Conservation (phyloP, 2,797 vertebrate species). For the Spinus pinus region DNA sequence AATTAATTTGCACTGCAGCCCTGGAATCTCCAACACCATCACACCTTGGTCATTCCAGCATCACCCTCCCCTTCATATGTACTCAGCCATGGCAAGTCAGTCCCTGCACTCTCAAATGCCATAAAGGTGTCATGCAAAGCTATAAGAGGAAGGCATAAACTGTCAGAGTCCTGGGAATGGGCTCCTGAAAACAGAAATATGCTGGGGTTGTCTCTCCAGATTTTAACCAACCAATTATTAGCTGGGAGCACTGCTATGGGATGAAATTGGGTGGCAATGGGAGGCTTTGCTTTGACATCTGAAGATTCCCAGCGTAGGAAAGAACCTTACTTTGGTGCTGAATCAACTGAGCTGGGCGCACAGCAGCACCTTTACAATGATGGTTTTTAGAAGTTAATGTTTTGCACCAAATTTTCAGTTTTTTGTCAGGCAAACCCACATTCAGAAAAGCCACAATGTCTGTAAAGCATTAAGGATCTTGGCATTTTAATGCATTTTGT, state of each 20-base stretch:
- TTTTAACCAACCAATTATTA: neutral
- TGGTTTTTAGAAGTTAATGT: neutral
- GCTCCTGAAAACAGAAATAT: neutral
- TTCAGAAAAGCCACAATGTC: neutral
- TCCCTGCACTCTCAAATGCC: neutral
- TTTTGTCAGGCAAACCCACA: neutral
- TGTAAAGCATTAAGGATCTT: neutral
- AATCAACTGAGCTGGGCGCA: neutral
- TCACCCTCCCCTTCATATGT: fast-evolving
- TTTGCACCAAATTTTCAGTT: neutral
- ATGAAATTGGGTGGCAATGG: neutral
- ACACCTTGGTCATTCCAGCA: neutral
- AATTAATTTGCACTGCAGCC: neutral
- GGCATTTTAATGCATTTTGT: neutral
- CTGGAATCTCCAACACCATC: neutral
- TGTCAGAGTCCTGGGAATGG: neutral
- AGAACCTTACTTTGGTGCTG: neutral
- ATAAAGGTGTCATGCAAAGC: neutral
- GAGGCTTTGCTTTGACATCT: neutral
- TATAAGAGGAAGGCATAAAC: neutral
- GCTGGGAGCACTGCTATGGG: neutral
- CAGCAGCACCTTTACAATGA: neutral
- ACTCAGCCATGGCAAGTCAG: neutral
- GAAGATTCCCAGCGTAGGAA: neutral
- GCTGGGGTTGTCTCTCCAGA: neutral